Evolutionary conservation across 1,140 invertebrate species (phyloP).

Genomic region (Xylocopa sonorina): DNA sequence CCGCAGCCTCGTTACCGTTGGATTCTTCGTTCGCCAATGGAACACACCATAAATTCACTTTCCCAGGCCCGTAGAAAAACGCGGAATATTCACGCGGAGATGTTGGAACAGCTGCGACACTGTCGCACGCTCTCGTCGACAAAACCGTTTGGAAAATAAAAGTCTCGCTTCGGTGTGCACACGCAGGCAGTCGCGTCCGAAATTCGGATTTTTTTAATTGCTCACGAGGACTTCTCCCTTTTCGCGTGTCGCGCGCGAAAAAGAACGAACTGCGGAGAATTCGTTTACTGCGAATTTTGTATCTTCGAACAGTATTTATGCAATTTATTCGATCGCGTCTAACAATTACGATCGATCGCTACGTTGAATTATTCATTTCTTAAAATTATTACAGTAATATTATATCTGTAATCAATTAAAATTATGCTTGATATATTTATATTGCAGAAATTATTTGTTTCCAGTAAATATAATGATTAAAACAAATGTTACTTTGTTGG

Average conservation of each 20-base stretch:
- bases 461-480: too few relatives aligned
- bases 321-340: too few relatives aligned
- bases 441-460: too few relatives aligned
- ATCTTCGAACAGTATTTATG: too few relatives aligned
- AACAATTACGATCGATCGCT: too few relatives aligned
- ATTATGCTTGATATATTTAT: too few relatives aligned
- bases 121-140: conserved; percentile 23
- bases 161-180: background rate
- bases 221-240: background rate
- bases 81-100: conserved; percentile 19
- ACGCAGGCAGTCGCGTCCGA: conserved; percentile 1
- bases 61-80: conserved; percentile 1
- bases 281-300: too few relatives aligned
- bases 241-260: background rate
- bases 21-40: conserved; percentile 9
- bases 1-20: conserved; percentile 4
- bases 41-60: conserved; percentile 25
- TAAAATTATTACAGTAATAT: too few relatives aligned
- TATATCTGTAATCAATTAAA: too few relatives aligned
- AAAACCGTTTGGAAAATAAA: background rate
- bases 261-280: too few relatives aligned
- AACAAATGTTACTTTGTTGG: too few relatives aligned
- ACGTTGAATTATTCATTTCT: too few relatives aligned
- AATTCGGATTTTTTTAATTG: conserved; percentile 44
- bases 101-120: conserved; percentile 30